A percentile compares a stretch with the other conserved stretches of the same genome.
phyloP scores from a whole-genome alignment of 2,113 vertebrate species.

The Hemichromis elongatus region DNA sequence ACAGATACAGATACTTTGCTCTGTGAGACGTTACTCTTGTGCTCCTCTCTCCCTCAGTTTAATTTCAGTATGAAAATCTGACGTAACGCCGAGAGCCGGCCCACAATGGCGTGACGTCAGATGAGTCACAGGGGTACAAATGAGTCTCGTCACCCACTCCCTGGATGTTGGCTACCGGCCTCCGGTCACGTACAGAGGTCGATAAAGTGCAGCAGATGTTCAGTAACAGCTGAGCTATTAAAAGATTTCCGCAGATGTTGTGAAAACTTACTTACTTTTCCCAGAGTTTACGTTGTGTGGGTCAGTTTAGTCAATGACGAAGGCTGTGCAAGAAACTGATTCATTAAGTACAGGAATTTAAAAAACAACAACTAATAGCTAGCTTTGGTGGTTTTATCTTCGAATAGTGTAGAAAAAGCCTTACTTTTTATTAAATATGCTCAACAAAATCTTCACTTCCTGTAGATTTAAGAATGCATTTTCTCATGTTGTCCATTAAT shows the following conservation, averaged over 20 bases:
- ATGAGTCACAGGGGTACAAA: neutral
- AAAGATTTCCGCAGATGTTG: neutral
- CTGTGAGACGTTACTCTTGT: neutral
- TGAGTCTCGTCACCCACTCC: neutral
- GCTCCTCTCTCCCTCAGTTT: neutral
- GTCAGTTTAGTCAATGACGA: neutral
- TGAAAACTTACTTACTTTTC: neutral
- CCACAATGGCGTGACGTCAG: neutral
- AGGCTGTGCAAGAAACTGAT: neutral
- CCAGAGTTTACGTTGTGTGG: neutral
- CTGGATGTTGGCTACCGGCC: neutral
- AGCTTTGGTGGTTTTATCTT: neutral
- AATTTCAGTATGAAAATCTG: neutral
- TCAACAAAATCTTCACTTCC: neutral
- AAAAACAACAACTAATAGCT: neutral
- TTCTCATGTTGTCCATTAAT: neutral
- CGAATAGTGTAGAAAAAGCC: neutral
- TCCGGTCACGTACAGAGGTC: neutral
- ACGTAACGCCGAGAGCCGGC: neutral
- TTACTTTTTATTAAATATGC: neutral
- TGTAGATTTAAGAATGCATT: neutral
- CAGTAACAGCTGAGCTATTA: neutral
- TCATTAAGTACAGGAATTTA: neutral
- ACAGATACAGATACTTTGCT: neutral
- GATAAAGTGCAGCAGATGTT: neutral